Percentiles rank a stretch among this genome's conserved stretches.
phyloP scores from a whole-genome alignment of 1,140 invertebrate genomes.

The Dolichoris vasculosae region DNA sequence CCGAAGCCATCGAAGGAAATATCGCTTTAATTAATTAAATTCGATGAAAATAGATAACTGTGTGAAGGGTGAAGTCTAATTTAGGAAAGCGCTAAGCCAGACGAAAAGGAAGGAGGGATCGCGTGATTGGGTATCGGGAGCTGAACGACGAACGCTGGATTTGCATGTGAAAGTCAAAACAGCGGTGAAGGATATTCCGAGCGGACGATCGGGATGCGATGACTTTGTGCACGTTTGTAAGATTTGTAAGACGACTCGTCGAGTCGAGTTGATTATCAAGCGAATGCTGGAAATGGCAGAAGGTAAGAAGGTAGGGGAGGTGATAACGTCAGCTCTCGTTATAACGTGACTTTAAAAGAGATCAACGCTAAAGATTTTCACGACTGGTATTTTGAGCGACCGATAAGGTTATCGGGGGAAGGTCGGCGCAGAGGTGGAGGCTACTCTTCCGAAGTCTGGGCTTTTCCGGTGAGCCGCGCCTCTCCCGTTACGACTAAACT shows the following conservation, averaged over 20 bases:
- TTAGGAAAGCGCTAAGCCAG: not conserved
- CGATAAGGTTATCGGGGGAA: not conserved
- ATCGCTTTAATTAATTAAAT: not conserved
- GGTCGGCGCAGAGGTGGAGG: not conserved
- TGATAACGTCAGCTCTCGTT: too few species aligned
- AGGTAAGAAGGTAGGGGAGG: too few species aligned
- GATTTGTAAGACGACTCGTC: too few species aligned
- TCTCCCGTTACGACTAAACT: not conserved
- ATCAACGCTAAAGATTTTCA: too few species aligned
- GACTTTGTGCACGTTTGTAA: not conserved
- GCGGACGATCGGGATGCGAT: not conserved
- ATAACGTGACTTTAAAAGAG: too few species aligned
- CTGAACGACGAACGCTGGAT: not conserved
- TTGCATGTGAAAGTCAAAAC: not conserved
- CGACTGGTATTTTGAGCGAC: not conserved
- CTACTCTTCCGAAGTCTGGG: not conserved
- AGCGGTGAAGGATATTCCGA: not conserved
- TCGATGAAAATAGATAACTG: not conserved
- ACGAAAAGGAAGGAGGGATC: not conserved
- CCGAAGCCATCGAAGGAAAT: too few species aligned
- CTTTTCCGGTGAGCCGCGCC: not conserved
- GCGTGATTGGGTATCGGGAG: not conserved
- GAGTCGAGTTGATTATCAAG: too few species aligned
- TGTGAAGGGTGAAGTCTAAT: not conserved
- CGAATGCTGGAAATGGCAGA: too few species aligned